phyloP scores from a whole-genome alignment of 2,113 vertebrate genomes.

The Tragulus kanchil region DNA sequence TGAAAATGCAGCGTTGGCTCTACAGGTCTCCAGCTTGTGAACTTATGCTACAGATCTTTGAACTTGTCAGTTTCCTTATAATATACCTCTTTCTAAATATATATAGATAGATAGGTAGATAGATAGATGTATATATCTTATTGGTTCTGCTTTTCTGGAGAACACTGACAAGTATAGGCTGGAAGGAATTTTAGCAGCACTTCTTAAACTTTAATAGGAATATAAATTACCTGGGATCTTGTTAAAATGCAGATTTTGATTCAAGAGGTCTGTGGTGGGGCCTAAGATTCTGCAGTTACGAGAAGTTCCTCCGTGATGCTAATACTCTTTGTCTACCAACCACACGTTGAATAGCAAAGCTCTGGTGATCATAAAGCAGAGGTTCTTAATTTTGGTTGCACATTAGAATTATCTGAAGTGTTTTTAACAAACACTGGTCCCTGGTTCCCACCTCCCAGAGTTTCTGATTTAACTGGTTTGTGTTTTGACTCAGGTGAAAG shows the following conservation, averaged over 20 bases:
- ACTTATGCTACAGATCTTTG: background rate
- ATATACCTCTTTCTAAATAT: background rate
- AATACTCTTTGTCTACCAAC: background rate
- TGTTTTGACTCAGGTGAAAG: background rate
- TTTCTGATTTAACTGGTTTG: constrained; percentile 17
- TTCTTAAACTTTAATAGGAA: background rate
- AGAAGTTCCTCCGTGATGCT: background rate
- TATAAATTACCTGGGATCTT: background rate
- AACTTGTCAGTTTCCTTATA: background rate
- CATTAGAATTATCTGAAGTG: background rate
- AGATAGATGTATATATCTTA: too few relatives aligned
- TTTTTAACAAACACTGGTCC: background rate
- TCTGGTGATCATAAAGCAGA: background rate
- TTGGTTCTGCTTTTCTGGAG: background rate
- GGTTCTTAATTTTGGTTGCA: background rate
- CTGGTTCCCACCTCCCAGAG: background rate
- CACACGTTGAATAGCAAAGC: background rate
- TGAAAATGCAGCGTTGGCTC: too few relatives aligned
- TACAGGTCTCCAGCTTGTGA: background rate
- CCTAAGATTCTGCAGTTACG: background rate
- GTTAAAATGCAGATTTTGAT: background rate
- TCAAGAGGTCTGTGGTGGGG: background rate
- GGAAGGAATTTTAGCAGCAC: background rate
- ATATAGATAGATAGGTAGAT: too few relatives aligned
- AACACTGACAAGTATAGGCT: background rate